Evolutionary conservation across 2,113 vertebrate genomes (phyloP).

Genomic region (Eurypyga helias): DNA sequence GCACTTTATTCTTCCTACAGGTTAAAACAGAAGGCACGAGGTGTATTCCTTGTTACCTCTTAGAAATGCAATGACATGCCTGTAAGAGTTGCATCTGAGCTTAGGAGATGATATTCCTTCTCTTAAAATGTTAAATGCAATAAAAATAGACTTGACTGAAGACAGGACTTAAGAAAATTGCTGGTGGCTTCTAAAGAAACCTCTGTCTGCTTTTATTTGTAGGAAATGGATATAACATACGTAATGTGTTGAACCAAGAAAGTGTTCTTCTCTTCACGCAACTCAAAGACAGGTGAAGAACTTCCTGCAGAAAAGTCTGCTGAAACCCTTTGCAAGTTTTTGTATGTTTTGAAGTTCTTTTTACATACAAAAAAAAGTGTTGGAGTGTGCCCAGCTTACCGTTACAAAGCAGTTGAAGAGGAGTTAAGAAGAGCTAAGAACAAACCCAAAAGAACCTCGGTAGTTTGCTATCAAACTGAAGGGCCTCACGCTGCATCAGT

Average conservation of each 20-base stretch:
- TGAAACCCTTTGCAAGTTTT: neutral
- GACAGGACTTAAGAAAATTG: neutral
- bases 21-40: neutral
- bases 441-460: neutral
- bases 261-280: conserved; percentile 80
- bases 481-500: neutral
- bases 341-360: neutral
- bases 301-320: neutral
- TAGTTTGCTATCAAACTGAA: neutral
- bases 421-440: neutral
- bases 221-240: conserved; percentile 81
- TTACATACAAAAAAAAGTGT: neutral
- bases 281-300: conserved; percentile 66
- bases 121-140: neutral
- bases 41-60: neutral
- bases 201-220: conserved; percentile 22
- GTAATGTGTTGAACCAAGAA: conserved; percentile 75
- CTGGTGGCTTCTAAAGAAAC: neutral
- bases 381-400: neutral
- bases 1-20: neutral
- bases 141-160: neutral
- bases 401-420: neutral
- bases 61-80: neutral
- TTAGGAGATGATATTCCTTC: neutral
- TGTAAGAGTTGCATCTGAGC: neutral